phyloP scores from a whole-genome alignment of 2,888 invertebrate genomes.

The Drosophila paranaensis region DNA sequence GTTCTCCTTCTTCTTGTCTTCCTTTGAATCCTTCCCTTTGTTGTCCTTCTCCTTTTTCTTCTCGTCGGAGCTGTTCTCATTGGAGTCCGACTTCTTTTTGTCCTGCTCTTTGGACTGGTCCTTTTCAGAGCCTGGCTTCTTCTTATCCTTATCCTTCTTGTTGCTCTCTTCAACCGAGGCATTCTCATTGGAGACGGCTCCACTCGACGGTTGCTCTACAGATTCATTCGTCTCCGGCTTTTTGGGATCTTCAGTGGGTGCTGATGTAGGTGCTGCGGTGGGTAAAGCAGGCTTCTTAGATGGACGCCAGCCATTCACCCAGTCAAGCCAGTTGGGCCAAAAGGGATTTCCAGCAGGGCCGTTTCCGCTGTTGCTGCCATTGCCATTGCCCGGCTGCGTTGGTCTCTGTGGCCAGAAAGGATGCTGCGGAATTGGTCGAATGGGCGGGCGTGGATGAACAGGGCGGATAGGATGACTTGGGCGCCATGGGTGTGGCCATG shows the following conservation, averaged over 20 bases:
- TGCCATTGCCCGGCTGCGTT: slow-evolving; percentile 12
- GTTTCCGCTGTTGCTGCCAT: slow-evolving; percentile 28
- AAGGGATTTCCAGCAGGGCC: slow-evolving; percentile 41
- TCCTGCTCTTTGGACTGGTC: slow-evolving; percentile 47
- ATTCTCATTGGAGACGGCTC: slow-evolving; percentile 56
- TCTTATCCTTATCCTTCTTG: slow-evolving; percentile 43
- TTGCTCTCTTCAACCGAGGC: slow-evolving; percentile 68
- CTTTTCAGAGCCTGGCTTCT: slow-evolving; percentile 31
- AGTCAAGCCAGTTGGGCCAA: slow-evolving; percentile 62
- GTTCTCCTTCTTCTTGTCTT: slow-evolving; percentile 27
- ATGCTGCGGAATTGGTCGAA: slow-evolving; percentile 22
- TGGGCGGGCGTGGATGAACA: slow-evolving; percentile 9
- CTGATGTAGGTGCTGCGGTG: slow-evolving; percentile 13
- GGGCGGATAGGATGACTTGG: slow-evolving; percentile 19
- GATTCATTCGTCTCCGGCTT: slow-evolving; percentile 52
- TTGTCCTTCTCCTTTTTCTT: slow-evolving; percentile 32
- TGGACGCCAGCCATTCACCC: slow-evolving; percentile 60
- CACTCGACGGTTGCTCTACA: slow-evolving; percentile 50
- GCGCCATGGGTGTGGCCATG: slow-evolving; percentile 46
- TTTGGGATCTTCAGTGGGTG: slow-evolving; percentile 16
- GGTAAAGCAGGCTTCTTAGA: slow-evolving; percentile 22
- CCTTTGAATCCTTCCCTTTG: slow-evolving; percentile 37
- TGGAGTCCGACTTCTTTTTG: slow-evolving; percentile 31
- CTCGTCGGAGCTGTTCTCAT: slow-evolving; percentile 26
- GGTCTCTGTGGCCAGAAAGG: slow-evolving; percentile 50